Percentiles rank a stretch among this genome's conserved stretches.
Conservation (phyloP, 2,797 vertebrate species). For the Molossus molossus region DNA sequence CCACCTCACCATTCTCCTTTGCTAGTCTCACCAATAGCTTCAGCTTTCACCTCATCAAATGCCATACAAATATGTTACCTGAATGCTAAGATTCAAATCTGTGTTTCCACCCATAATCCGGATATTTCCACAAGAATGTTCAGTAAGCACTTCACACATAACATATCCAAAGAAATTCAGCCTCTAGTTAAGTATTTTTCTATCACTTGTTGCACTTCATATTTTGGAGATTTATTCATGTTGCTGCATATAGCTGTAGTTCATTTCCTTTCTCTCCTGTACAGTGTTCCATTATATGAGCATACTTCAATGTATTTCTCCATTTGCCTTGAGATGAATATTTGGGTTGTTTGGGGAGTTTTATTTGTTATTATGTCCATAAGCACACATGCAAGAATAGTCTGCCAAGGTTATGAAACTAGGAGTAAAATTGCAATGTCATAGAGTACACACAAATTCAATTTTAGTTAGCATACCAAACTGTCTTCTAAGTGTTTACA, state of each 20-base stretch:
- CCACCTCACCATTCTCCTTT: background rate
- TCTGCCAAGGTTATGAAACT: background rate
- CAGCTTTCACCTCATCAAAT: background rate
- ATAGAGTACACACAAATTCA: background rate
- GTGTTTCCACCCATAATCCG: background rate
- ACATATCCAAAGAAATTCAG: background rate
- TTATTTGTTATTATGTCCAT: background rate
- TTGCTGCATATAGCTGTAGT: background rate
- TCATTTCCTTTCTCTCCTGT: background rate
- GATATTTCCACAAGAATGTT: background rate
- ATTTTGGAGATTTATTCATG: background rate
- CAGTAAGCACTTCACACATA: background rate
- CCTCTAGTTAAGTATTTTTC: background rate
- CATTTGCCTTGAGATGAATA: background rate
- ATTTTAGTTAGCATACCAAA: background rate
- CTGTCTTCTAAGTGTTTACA: slow-evolving; percentile 5
- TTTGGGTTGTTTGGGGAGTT: background rate
- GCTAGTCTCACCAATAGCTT: background rate
- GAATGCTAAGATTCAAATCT: background rate
- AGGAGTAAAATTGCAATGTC: background rate
- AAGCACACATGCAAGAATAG: background rate
- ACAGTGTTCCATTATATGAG: background rate
- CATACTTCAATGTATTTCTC: background rate
- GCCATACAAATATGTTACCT: background rate
- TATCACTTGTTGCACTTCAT: background rate